These are phyloP conservation scores for Iguana delicatissima DNA, from an alignment of 2,797 vertebrate genomes.

Conservation along the genomic window DNA sequence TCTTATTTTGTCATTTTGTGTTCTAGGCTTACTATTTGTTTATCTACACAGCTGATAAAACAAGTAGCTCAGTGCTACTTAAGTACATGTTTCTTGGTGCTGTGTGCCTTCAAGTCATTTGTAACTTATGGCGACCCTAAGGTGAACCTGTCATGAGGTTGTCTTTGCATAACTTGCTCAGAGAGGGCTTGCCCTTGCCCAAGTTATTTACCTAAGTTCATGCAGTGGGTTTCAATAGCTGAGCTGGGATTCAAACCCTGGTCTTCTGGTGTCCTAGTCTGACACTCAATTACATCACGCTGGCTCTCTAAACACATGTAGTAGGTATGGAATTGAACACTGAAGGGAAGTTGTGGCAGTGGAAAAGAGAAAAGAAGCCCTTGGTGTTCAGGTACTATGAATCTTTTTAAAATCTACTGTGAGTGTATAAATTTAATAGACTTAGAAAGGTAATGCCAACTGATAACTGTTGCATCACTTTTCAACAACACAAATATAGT, in stretches of 20 bases:
- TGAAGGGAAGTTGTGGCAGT: not conserved
- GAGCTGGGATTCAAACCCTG: no score
- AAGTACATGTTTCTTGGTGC: not conserved
- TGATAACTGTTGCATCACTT: not conserved
- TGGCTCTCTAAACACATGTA: no score
- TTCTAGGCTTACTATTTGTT: not conserved
- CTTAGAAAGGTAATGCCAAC: not conserved
- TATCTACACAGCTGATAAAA: not conserved
- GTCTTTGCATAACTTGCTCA: no score
- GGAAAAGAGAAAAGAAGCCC: not conserved
- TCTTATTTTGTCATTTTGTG: not conserved
- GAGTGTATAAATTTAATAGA: not conserved
- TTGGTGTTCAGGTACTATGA: not conserved
- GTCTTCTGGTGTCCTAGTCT: no score
- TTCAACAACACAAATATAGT: not conserved
- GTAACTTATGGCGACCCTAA: no score
- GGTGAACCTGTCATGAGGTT: no score
- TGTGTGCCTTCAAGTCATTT: no score
- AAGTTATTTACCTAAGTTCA: no score
- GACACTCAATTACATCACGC: no score
- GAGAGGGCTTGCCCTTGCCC: no score
- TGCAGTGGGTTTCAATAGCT: no score
- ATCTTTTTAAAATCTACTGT: not conserved
- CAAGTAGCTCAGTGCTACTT: not conserved
- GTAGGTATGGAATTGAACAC: not conserved